These are phyloP conservation scores for Ganaspis sp. DNA, from an alignment of 1,140 invertebrate genomes.

Conservation along the genomic window DNA sequence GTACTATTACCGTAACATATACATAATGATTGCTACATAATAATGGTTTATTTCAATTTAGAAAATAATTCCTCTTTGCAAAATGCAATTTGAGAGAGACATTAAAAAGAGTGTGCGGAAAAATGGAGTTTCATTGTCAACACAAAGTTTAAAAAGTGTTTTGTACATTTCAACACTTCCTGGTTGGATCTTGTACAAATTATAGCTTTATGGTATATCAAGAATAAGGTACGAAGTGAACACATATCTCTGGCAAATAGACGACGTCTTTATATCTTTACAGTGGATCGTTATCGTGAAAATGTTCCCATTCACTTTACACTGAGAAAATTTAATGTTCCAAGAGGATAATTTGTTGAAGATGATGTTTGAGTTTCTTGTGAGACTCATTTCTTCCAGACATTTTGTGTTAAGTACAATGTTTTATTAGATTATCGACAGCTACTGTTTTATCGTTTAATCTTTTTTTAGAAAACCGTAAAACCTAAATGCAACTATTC, in stretches of 20 bases:
- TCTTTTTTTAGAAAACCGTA: background rate
- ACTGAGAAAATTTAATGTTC: constrained; percentile 5
- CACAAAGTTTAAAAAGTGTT: no score
- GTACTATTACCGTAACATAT: no score
- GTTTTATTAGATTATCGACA: constrained; percentile 6
- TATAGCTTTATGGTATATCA: background rate
- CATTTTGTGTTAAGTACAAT: constrained; percentile 5
- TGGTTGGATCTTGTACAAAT: no score
- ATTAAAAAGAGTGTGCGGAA: no score
- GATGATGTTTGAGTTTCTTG: background rate
- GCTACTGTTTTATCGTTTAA: constrained; percentile 13
- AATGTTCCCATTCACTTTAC: constrained; percentile 6
- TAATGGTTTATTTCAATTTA: no score
- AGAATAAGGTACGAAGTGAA: background rate
- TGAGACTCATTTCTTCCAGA: background rate
- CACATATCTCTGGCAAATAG: background rate
- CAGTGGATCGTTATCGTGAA: constrained; percentile 2
- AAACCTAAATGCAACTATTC: background rate
- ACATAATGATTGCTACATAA: no score
- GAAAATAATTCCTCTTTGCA: no score
- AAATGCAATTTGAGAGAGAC: no score
- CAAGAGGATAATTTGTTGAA: constrained; percentile 6
- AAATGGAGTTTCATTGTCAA: no score
- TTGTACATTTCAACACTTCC: no score
- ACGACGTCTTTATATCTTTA: constrained; percentile 7